Evolutionary conservation across 2,888 invertebrate genomes (phyloP).

Genomic region (Aplocera efformata): DNA sequence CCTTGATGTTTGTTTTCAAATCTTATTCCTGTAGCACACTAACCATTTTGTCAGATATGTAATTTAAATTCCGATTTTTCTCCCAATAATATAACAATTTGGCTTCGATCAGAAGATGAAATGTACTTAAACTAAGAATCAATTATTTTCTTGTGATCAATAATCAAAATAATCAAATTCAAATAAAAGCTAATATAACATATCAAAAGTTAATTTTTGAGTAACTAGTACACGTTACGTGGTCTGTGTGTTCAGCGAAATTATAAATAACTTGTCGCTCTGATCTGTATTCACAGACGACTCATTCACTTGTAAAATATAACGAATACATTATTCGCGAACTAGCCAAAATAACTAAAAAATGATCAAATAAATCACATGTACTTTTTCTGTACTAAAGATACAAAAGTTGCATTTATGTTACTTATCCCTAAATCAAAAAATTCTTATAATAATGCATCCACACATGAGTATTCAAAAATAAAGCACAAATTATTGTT

Average conservation of each 20-base stretch:
- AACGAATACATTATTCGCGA: slow-evolving; percentile 19
- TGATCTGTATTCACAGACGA: slow-evolving; percentile 36
- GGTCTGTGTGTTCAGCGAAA: slow-evolving; percentile 23
- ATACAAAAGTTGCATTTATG: slow-evolving; percentile 64
- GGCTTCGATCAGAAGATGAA: slow-evolving; percentile 68
- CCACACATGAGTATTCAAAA: slow-evolving; percentile 79
- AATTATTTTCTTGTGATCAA: slow-evolving; percentile 41
- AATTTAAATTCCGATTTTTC: slow-evolving; percentile 79
- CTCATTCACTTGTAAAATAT: slow-evolving; percentile 36
- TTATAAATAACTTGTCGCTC: background rate
- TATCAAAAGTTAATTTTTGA: slow-evolving; percentile 39
- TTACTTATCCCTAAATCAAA: slow-evolving; percentile 26
- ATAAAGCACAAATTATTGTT: slow-evolving; percentile 76
- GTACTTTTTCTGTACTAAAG: slow-evolving; percentile 76
- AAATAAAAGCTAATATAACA: slow-evolving; percentile 32
- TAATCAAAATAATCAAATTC: slow-evolving; percentile 17
- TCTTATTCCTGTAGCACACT: slow-evolving; percentile 77
- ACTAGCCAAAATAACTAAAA: slow-evolving; percentile 53
- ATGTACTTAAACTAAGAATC: slow-evolving; percentile 59
- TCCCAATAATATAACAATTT: slow-evolving; percentile 75
- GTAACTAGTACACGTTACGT: slow-evolving; percentile 34
- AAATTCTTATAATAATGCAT: slow-evolving; percentile 60
- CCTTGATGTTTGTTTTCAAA: slow-evolving; percentile 71
- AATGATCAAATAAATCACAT: slow-evolving; percentile 73
- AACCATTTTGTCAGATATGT: slow-evolving; percentile 81